Evolutionary conservation across 92 coral and sea anemone species (phyloP).

Genomic region (Palythoa grandiflora): DNA sequence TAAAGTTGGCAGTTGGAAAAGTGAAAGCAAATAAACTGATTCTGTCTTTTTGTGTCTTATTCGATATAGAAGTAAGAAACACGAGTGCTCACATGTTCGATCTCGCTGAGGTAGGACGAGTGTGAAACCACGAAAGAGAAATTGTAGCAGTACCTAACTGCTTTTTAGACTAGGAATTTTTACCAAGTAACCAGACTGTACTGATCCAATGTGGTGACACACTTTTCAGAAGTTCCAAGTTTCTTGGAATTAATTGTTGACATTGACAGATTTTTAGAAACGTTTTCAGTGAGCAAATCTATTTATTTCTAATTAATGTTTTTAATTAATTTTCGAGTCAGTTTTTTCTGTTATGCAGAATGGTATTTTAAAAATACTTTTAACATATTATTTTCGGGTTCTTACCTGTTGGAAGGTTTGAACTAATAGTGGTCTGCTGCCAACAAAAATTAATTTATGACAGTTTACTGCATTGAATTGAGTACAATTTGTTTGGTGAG

Average conservation of each 20-base stretch:
- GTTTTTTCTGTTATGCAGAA: too few relatives aligned
- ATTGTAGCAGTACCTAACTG: not conserved
- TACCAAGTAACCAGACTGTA: not conserved
- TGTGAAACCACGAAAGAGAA: not conserved
- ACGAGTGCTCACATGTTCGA: not conserved
- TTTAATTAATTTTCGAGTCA: too few relatives aligned
- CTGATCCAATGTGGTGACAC: constrained; percentile 24
- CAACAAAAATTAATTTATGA: too few relatives aligned
- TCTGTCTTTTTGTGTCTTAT: not conserved
- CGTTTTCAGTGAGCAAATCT: not conserved
- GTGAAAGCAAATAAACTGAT: not conserved
- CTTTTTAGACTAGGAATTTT: not conserved
- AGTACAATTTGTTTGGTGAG: too few relatives aligned
- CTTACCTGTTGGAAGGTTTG: too few relatives aligned
- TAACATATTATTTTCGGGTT: too few relatives aligned
- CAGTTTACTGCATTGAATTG: too few relatives aligned
- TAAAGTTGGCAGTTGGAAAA: constrained; percentile 1
- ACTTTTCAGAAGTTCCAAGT: not conserved
- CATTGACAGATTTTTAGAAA: not conserved
- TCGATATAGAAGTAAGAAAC: not conserved
- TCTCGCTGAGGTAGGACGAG: not conserved
- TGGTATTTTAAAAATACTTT: too few relatives aligned
- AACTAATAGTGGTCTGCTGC: too few relatives aligned
- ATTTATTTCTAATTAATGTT: too few relatives aligned
- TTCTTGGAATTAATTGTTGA: not conserved